Conservation (phyloP, 2,888 invertebrate species). For the Meteorus colon region DNA sequence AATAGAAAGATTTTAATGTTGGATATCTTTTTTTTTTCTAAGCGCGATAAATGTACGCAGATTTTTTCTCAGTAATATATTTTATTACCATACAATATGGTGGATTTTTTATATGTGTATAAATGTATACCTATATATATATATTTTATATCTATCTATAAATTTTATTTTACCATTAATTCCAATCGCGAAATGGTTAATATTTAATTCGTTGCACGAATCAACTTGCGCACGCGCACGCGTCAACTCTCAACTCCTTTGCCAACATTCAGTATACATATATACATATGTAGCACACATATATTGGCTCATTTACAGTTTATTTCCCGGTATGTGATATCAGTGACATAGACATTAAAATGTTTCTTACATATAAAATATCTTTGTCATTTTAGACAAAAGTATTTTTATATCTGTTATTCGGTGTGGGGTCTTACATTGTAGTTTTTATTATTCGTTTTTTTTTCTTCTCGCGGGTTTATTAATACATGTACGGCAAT, state of each 20-base stretch:
- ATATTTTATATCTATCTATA: background rate
- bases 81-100: too few species aligned
- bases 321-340: conserved; percentile 46
- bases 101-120: too few species aligned
- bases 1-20: too few species aligned
- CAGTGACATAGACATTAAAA: conserved; percentile 55
- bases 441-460: too few species aligned
- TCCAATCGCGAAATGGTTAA: conserved; percentile 23
- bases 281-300: too few species aligned
- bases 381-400: too few species aligned
- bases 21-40: too few species aligned
- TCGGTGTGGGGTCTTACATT: too few species aligned
- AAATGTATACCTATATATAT: background rate
- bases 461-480: background rate
- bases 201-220: conserved; percentile 41
- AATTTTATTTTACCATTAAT: conserved; percentile 2
- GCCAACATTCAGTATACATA: conserved; percentile 21
- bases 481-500: background rate
- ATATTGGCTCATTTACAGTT: conserved; percentile 32
- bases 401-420: too few species aligned
- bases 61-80: too few species aligned
- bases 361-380: conserved; percentile 43
- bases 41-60: too few species aligned
- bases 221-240: conserved; percentile 43
- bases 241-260: conserved; percentile 35